phyloP scores from a whole-genome alignment of 2,113 vertebrate genomes.

The Uropsilus gracilis region DNA sequence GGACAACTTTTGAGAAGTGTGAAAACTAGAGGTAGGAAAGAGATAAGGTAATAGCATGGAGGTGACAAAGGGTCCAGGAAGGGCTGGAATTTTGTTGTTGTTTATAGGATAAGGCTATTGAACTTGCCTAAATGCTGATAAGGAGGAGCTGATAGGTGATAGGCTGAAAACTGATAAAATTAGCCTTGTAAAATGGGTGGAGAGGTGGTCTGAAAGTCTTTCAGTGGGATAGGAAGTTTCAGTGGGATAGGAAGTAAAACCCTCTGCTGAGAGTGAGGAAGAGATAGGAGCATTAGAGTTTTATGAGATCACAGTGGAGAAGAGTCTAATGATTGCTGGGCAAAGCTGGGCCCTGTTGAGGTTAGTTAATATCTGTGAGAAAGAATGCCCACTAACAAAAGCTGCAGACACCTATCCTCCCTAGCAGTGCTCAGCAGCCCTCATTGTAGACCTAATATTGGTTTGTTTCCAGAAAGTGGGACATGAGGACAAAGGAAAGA shows the following conservation, averaged over 20 bases:
- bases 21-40: slow-evolving; percentile 39
- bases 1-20: slow-evolving; percentile 53
- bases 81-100: slow-evolving; percentile 31
- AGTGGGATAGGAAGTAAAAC: neutral
- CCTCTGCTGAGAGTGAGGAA: neutral
- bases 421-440: neutral
- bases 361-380: neutral
- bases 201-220: neutral
- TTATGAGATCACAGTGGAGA: neutral
- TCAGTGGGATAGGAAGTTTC: slow-evolving; percentile 16
- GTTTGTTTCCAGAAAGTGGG: neutral
- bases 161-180: slow-evolving; percentile 46
- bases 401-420: neutral
- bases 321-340: neutral
- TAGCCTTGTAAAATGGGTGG: neutral
- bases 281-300: neutral
- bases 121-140: neutral
- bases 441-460: neutral
- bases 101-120: slow-evolving; percentile 68
- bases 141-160: neutral
- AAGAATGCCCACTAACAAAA: neutral
- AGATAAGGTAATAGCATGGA: slow-evolving; percentile 47
- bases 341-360: neutral
- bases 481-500: neutral
- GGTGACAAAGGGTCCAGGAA: neutral